phyloP scores from a whole-genome alignment of 1,140 invertebrate species.

The Habropoda laboriosa region DNA sequence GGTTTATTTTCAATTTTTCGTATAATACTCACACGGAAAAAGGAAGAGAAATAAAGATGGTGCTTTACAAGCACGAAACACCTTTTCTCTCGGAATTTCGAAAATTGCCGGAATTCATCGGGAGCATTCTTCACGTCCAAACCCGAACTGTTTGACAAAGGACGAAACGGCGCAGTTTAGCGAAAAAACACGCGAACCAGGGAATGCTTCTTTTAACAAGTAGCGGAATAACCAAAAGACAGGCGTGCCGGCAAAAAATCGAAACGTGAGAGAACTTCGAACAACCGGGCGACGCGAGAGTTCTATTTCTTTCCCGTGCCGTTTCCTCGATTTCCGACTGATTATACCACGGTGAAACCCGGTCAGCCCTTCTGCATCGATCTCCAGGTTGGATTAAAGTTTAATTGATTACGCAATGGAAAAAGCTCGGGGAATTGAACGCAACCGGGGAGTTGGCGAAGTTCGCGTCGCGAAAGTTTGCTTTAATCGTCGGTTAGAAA shows the following conservation, averaged over 20 bases:
- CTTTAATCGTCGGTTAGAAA: neutral
- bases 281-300: neutral
- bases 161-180: neutral
- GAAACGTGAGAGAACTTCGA: constrained; percentile 5
- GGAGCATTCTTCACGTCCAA: neutral
- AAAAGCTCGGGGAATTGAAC: neutral
- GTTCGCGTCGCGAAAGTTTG: neutral
- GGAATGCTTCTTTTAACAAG: constrained; percentile 6
- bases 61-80: neutral
- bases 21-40: no score
- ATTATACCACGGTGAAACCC: neutral
- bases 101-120: neutral
- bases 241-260: neutral
- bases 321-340: constrained; percentile 1
- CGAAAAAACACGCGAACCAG: neutral
- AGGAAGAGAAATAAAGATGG: no score
- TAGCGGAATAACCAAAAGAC: constrained; percentile 7
- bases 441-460: neutral
- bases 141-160: neutral
- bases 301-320: neutral
- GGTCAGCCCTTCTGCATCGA: neutral
- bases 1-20: neutral
- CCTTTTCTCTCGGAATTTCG: neutral
- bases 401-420: constrained; percentile 21
- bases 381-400: constrained; percentile 16